phyloP scores from a whole-genome alignment of 2,113 vertebrate genomes.

The Tetrax tetrax region DNA sequence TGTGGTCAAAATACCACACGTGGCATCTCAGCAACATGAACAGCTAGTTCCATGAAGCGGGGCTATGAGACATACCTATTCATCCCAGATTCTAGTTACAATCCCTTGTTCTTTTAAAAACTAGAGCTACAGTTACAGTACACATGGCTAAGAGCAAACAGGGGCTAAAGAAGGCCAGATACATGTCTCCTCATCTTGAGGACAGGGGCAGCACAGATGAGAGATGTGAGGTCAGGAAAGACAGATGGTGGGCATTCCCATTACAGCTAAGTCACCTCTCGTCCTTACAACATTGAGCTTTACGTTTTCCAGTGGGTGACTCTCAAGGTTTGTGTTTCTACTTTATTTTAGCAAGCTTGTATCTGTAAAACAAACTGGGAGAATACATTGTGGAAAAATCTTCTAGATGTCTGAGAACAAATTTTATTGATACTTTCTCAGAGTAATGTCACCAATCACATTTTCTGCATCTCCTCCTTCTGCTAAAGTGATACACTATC shows the following conservation, averaged over 20 bases:
- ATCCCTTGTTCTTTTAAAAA: background rate
- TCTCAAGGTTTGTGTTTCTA: background rate
- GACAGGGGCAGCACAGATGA: background rate
- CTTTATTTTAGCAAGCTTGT: background rate
- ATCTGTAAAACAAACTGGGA: background rate
- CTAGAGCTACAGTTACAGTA: background rate
- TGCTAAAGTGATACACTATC: background rate
- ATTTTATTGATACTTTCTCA: background rate
- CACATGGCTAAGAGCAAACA: background rate
- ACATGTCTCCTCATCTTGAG: background rate
- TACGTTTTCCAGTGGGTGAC: background rate
- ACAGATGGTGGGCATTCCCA: constrained; percentile 48
- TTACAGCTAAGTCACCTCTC: background rate
- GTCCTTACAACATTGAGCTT: background rate
- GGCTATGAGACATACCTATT: background rate
- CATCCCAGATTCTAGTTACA: background rate
- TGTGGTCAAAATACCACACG: background rate
- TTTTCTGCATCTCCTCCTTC: background rate
- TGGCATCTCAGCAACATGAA: background rate
- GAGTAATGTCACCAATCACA: background rate
- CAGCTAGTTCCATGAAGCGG: background rate
- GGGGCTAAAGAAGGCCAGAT: background rate
- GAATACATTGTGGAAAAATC: background rate
- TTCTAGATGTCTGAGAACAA: background rate
- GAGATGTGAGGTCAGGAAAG: background rate